These are phyloP conservation scores for Phaetusa simplex DNA, from an alignment of 2,113 vertebrate genomes.

Conservation along the genomic window DNA sequence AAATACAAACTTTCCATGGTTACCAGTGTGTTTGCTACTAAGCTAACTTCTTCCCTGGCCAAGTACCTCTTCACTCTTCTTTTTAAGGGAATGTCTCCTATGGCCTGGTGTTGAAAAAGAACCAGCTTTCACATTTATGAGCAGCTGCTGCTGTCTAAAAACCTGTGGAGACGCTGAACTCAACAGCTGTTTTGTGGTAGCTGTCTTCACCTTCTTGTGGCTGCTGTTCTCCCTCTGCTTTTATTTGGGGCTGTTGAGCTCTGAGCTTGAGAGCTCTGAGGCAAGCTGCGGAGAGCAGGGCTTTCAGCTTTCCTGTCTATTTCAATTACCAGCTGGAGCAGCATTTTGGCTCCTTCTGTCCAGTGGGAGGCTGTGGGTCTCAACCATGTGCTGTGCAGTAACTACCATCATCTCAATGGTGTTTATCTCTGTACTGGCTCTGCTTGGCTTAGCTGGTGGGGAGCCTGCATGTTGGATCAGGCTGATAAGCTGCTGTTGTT, in stretches of 20 bases:
- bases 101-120: neutral
- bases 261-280: neutral
- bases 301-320: neutral
- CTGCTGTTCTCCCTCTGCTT: neutral
- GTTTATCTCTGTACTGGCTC: neutral
- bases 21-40: neutral
- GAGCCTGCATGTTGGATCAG: neutral
- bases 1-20: fast-evolving
- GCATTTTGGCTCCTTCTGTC: neutral
- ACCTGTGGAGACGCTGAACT: neutral
- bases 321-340: neutral
- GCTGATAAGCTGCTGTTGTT: neutral
- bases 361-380: neutral
- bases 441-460: neutral
- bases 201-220: neutral
- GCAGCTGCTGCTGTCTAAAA: neutral
- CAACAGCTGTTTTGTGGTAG: neutral
- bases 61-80: neutral
- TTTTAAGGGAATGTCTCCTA: neutral
- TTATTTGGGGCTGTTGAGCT: neutral
- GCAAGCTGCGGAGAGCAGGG: neutral
- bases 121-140: neutral
- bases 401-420: neutral
- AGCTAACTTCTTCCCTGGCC: neutral
- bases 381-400: neutral